Evolutionary conservation across 2,113 vertebrate species (phyloP).

Genomic region (Regulus satrapa): DNA sequence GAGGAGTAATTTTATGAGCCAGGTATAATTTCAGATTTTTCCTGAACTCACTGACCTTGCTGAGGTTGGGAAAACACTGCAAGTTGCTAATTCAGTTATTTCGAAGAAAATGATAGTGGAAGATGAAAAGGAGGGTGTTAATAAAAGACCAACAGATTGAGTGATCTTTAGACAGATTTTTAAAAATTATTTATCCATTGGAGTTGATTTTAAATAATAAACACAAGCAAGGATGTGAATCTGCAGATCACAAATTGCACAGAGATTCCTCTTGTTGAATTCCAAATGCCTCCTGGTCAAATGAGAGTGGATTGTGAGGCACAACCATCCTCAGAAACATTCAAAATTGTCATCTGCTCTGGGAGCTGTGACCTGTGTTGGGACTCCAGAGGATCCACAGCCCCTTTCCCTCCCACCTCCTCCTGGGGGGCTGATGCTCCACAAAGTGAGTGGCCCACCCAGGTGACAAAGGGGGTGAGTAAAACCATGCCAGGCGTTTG

Average conservation of each 20-base stretch:
- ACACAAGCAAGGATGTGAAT: not conserved
- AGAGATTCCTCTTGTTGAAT: not conserved
- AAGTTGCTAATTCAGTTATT: not conserved
- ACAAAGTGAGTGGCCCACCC: not conserved
- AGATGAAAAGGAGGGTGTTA: not conserved
- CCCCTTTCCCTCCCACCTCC: not conserved
- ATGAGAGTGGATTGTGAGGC: not conserved
- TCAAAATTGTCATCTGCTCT: not conserved
- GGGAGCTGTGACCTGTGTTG: not conserved
- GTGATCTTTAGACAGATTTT: not conserved
- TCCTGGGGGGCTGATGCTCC: not conserved
- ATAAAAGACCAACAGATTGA: not conserved
- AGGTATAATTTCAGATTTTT: not conserved
- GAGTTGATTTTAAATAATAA: not conserved
- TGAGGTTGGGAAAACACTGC: not conserved
- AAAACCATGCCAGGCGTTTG: not conserved
- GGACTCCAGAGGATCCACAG: rapidly evolving
- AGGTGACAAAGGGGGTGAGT: not conserved
- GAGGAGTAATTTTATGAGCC: not conserved
- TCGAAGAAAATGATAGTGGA: not conserved
- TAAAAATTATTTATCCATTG: not conserved
- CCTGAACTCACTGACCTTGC: not conserved
- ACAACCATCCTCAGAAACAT: not conserved
- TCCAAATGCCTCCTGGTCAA: not conserved
- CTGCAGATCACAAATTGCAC: not conserved